These are phyloP conservation scores for Drosophila sordidula DNA, from an alignment of 2,888 invertebrate species.

Conservation along the genomic window DNA sequence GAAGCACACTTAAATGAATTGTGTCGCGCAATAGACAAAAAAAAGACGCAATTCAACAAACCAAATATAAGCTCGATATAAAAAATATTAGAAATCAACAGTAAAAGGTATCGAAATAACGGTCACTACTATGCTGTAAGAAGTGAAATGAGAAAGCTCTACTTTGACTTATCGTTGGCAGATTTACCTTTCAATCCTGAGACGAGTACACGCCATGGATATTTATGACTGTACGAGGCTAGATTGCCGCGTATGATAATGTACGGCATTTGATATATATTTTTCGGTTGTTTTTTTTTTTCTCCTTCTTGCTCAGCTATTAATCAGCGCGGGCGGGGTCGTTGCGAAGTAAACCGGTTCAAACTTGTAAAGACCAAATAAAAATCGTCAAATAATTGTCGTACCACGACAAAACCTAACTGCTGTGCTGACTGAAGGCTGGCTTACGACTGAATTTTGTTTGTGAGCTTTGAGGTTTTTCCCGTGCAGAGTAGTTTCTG, in stretches of 20 bases:
- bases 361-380: conserved; percentile 36
- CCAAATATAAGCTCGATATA: conserved; percentile 18
- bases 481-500: conserved; percentile 39
- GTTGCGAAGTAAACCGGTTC: conserved; percentile 51
- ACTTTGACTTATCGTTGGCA: conserved; percentile 29
- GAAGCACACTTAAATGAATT: conserved; percentile 62
- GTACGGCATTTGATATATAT: conserved; percentile 90
- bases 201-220: conserved; percentile 94
- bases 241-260: conserved; percentile 95
- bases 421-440: conserved; percentile 62
- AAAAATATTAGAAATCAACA: conserved; percentile 27
- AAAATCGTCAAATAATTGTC: conserved; percentile 30
- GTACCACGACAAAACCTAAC: conserved; percentile 50
- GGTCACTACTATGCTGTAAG: neutral
- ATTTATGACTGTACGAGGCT: conserved; percentile 93
- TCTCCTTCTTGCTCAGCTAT: conserved; percentile 27
- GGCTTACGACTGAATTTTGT: conserved; percentile 67
- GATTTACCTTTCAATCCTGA: conserved; percentile 92
- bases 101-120: conserved; percentile 23
- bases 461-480: conserved; percentile 54
- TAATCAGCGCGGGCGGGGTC: conserved; percentile 57
- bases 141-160: conserved; percentile 17
- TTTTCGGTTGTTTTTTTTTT: conserved; percentile 30
- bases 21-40: conserved; percentile 61
- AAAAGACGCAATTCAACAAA: conserved; percentile 28